Evolutionary conservation across 2,888 invertebrate genomes (phyloP).

Genomic region (Ferrisia virgata): DNA sequence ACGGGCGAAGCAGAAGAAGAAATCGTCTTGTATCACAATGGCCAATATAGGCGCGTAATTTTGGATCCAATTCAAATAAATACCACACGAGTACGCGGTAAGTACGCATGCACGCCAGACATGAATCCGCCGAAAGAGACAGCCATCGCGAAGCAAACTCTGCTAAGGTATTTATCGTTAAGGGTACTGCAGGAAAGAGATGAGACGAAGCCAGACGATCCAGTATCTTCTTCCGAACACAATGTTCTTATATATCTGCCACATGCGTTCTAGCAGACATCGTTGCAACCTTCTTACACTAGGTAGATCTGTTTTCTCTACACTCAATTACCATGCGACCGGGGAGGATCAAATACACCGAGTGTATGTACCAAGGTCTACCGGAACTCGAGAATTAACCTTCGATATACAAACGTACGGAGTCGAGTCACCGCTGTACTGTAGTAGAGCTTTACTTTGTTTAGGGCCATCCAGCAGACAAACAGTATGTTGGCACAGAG

Average conservation of each 20-base stretch:
- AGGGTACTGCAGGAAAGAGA: not conserved
- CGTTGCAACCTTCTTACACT: not conserved
- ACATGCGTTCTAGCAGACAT: no score
- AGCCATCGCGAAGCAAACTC: no score
- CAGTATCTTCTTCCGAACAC: not conserved
- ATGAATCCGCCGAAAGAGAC: no score
- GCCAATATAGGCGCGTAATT: not conserved
- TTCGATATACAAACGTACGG: not conserved
- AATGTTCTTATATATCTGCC: no score
- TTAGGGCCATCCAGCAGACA: not conserved
- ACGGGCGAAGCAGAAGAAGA: no score
- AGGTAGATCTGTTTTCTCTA: not conserved
- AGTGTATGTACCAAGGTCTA: no score
- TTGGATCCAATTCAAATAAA: not conserved
- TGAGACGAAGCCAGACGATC: not conserved
- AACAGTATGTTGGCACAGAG: not conserved
- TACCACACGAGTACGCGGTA: no score
- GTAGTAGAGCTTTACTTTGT: not conserved
- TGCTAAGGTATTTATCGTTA: no score
- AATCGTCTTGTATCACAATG: not conserved
- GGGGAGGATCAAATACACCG: not conserved
- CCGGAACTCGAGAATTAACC: constrained; percentile 8
- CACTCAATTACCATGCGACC: not conserved
- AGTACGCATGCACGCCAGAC: no score
- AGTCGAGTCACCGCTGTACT: no score